A percentile compares a stretch with the other conserved stretches of the same genome.
phyloP scores from a whole-genome alignment of 2,888 invertebrate species.

The Oscheius sp. region DNA sequence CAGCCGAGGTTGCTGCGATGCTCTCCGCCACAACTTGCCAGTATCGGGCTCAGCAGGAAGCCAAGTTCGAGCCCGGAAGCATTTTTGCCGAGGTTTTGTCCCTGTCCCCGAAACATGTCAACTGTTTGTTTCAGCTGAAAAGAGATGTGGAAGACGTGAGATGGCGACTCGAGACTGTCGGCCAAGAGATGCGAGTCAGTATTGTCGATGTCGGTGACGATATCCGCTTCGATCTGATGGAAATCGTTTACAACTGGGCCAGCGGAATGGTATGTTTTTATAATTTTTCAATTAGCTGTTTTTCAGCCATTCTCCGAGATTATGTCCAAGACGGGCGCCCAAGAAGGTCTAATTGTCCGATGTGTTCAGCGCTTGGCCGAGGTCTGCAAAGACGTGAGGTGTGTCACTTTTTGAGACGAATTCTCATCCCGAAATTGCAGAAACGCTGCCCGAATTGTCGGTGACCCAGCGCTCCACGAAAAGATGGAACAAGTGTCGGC shows the following conservation, averaged over 20 bases:
- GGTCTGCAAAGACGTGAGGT: slow-evolving; percentile 87
- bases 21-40: slow-evolving; percentile 93
- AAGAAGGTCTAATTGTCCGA: slow-evolving; percentile 96
- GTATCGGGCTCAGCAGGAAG: slow-evolving; percentile 78
- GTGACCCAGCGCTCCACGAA: slow-evolving; percentile 88
- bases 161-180: slow-evolving; percentile 66
- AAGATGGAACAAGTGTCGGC: slow-evolving; percentile 92
- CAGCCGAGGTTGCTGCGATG: slow-evolving; percentile 90
- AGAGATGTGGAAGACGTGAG: slow-evolving; percentile 79
- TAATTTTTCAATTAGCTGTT: not conserved
- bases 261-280: slow-evolving; percentile 81
- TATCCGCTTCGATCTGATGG: slow-evolving; percentile 89
- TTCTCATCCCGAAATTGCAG: slow-evolving; percentile 70
- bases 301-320: slow-evolving; percentile 89
- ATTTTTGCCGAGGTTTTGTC: slow-evolving; percentile 42
- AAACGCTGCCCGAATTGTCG: slow-evolving; percentile 91
- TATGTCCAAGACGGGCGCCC: slow-evolving; percentile 90
- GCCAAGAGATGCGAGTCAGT: slow-evolving; percentile 7
- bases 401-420: not conserved
- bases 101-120: no score
- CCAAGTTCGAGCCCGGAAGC: slow-evolving; percentile 42
- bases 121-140: slow-evolving; percentile 78
- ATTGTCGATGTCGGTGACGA: slow-evolving; percentile 70
- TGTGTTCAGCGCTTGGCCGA: slow-evolving; percentile 97
- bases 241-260: slow-evolving; percentile 97